A percentile compares a stretch with the other conserved stretches of the same genome.
phyloP scores from a whole-genome alignment of 2,888 invertebrate species.

The Meteorus cinctellus region DNA sequence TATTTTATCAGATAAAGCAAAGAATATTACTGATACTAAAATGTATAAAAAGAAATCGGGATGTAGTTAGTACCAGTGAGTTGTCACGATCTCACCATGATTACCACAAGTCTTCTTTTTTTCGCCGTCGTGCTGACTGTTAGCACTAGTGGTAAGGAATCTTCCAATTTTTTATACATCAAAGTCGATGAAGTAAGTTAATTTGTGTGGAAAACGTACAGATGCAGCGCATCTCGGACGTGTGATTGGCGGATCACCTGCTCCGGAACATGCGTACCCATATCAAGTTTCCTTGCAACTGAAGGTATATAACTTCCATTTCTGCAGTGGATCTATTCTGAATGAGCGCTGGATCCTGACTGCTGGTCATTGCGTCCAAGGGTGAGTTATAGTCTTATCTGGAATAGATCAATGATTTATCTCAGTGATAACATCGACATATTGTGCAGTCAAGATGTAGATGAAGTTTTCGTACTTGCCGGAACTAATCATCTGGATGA shows the following conservation, averaged over 20 bases:
- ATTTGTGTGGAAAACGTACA: not conserved
- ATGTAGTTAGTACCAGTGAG: not conserved
- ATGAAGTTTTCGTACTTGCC: constrained; percentile 32
- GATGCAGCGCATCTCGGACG: constrained; percentile 18
- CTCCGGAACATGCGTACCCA: constrained; percentile 41
- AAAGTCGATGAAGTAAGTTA: not conserved
- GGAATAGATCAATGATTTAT: not conserved
- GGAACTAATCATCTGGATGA: constrained; percentile 53
- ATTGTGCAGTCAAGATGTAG: constrained; percentile 39
- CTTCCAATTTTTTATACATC: not conserved
- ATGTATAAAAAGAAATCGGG: not conserved
- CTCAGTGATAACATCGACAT: not conserved
- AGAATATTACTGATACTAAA: not conserved
- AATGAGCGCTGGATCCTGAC: constrained; percentile 41
- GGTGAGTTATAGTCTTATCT: constrained; percentile 22
- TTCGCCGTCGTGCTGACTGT: not conserved
- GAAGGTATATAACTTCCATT: constrained; percentile 8
- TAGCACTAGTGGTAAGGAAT: constrained; percentile 1
- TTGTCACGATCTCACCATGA: not conserved
- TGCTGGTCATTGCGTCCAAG: constrained; percentile 45
- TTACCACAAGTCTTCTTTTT: not conserved
- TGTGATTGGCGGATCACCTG: constrained; percentile 43
- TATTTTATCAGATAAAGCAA: not conserved
- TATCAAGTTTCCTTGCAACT: constrained; percentile 42
- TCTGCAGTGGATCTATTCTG: constrained; percentile 45